These are phyloP conservation scores for Dipus sagitta DNA, from an alignment of 2,797 vertebrate genomes.

Conservation along the genomic window DNA sequence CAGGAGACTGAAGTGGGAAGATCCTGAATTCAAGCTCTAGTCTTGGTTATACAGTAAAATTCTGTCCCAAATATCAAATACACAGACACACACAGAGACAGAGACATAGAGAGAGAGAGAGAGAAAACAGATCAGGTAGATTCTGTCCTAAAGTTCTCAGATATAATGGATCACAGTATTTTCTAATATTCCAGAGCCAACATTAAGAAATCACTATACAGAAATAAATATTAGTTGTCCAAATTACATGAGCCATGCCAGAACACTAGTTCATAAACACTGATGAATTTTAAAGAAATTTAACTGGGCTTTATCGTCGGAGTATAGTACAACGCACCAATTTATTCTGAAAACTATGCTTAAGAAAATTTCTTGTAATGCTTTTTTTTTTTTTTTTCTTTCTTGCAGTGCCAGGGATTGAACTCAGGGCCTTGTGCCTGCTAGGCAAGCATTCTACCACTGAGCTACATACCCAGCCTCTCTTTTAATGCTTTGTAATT, in stretches of 20 bases:
- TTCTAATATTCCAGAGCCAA: conserved; percentile 47
- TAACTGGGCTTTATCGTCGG: conserved; percentile 17
- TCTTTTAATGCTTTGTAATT: conserved; percentile 59
- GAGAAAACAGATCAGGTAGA: neutral
- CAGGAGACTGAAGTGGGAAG: neutral
- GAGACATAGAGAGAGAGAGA: no score
- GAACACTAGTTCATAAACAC: neutral
- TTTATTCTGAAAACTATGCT: conserved; percentile 32
- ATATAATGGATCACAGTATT: conserved; percentile 34
- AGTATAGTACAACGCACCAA: conserved; percentile 45
- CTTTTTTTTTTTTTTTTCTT: neutral
- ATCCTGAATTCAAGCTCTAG: neutral
- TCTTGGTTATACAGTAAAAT: neutral
- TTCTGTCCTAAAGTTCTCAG: neutral
- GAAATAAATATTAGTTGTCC: conserved; percentile 26
- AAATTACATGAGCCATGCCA: neutral
- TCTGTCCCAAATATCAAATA: neutral
- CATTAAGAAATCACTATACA: conserved; percentile 23
- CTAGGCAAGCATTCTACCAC: no score
- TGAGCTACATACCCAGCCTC: no score
- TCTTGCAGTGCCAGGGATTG: no score
- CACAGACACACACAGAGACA: no score
- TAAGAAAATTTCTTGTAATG: conserved; percentile 52
- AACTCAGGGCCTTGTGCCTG: no score
- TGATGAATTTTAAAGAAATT: conserved; percentile 32